phyloP scores from a whole-genome alignment of 2,113 vertebrate genomes.

The Seriola quinqueradiata region DNA sequence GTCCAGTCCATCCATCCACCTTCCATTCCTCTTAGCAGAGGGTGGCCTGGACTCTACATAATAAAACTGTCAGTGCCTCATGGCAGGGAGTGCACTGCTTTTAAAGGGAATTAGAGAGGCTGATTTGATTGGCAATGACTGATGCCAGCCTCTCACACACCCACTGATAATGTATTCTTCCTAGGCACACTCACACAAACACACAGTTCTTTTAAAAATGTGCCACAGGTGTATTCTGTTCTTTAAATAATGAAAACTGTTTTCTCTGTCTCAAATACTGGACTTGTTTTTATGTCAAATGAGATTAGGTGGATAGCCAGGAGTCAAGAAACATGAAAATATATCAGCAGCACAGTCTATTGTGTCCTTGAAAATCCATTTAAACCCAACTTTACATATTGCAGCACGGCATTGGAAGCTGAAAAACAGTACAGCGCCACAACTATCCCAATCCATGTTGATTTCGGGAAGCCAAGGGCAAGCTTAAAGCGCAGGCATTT shows the following conservation, averaged over 20 bases:
- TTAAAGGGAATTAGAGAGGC: constrained; percentile 53
- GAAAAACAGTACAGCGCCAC: neutral
- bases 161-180: constrained; percentile 46
- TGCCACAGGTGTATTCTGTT: constrained; percentile 47
- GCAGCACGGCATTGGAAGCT: constrained; percentile 3
- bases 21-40: constrained; percentile 11
- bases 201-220: constrained; percentile 31
- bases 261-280: constrained; percentile 4
- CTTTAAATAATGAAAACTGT: constrained; percentile 36
- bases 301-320: constrained; percentile 32
- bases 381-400: constrained; percentile 34
- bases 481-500: constrained; percentile 30
- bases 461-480: constrained; percentile 10
- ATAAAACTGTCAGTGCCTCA: constrained; percentile 57
- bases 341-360: constrained; percentile 9
- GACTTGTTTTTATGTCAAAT: constrained; percentile 35
- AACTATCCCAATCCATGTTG: neutral
- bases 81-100: constrained; percentile 43
- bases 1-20: neutral
- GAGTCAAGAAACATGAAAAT: constrained; percentile 38
- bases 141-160: constrained; percentile 50
- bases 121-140: constrained; percentile 68
- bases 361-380: constrained; percentile 44
- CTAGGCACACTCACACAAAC: constrained; percentile 3
- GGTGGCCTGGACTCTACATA: constrained; percentile 26